These are phyloP conservation scores for Aphodius granarius DNA, from an alignment of 2,888 invertebrate genomes.

Conservation along the genomic window DNA sequence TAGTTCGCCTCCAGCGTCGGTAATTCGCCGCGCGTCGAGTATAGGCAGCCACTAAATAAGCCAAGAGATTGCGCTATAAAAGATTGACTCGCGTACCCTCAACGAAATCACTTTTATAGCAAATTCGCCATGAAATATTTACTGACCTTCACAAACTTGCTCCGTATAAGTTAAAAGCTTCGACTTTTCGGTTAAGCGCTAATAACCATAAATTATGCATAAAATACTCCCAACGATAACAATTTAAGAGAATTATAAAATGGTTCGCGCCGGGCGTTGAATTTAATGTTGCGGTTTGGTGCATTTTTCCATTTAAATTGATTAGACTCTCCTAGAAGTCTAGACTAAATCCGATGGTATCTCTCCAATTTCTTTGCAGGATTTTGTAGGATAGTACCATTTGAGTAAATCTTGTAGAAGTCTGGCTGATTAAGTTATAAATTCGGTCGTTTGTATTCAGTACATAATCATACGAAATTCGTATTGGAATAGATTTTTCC, in stretches of 20 bases:
- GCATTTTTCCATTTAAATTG: background rate
- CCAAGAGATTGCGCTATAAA: background rate
- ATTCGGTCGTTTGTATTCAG: background rate
- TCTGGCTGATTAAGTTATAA: background rate
- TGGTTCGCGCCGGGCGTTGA: too few relatives aligned
- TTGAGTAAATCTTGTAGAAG: background rate
- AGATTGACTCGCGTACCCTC: background rate
- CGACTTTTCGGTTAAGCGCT: background rate
- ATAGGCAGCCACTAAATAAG: background rate
- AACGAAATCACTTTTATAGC: background rate
- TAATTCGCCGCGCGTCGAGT: background rate
- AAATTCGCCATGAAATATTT: background rate
- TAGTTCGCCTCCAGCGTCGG: background rate
- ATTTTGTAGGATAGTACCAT: background rate
- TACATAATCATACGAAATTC: background rate
- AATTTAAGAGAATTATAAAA: background rate
- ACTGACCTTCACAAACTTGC: background rate
- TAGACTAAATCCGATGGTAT: background rate
- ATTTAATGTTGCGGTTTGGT: background rate
- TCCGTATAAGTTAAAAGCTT: background rate
- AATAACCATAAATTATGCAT: background rate
- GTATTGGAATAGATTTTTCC: too few relatives aligned
- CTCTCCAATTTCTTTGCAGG: background rate
- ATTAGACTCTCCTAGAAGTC: background rate
- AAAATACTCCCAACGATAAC: background rate